phyloP scores from a whole-genome alignment of 2,113 vertebrate species.

The Penelope pileata region DNA sequence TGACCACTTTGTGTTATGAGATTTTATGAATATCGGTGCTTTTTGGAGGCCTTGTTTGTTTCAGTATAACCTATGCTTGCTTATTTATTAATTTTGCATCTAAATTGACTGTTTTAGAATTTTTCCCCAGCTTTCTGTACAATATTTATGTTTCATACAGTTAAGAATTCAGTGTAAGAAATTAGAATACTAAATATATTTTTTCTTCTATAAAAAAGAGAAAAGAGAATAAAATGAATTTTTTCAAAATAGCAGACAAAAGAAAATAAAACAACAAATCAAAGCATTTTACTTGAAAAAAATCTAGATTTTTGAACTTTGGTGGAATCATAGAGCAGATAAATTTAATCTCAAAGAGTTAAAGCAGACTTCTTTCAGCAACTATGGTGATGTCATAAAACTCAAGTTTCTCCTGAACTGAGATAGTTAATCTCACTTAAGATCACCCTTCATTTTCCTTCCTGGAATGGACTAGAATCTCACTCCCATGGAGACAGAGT shows the following conservation, averaged over 20 bases:
- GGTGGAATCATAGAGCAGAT: background rate
- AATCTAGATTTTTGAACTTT: background rate
- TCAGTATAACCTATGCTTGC: background rate
- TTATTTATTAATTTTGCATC: background rate
- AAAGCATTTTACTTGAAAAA: background rate
- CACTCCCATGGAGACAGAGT: background rate
- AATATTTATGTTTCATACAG: background rate
- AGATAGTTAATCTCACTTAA: slow-evolving; percentile 28
- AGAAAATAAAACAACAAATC: background rate
- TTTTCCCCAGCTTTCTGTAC: background rate
- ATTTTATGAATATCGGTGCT: background rate
- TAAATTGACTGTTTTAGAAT: background rate
- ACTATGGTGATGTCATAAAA: background rate
- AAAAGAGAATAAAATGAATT: background rate
- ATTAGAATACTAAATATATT: background rate
- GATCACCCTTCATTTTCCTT: background rate
- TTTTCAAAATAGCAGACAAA: background rate
- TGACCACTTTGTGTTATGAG: background rate
- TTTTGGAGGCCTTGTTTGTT: background rate
- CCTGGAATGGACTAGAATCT: background rate
- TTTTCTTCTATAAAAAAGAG: background rate
- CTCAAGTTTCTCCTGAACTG: background rate
- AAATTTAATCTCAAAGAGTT: background rate
- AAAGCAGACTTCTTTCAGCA: background rate
- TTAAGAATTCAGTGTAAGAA: background rate